These are phyloP conservation scores for Lomographa bimaculata DNA, from an alignment of 2,888 invertebrate genomes.

Conservation along the genomic window DNA sequence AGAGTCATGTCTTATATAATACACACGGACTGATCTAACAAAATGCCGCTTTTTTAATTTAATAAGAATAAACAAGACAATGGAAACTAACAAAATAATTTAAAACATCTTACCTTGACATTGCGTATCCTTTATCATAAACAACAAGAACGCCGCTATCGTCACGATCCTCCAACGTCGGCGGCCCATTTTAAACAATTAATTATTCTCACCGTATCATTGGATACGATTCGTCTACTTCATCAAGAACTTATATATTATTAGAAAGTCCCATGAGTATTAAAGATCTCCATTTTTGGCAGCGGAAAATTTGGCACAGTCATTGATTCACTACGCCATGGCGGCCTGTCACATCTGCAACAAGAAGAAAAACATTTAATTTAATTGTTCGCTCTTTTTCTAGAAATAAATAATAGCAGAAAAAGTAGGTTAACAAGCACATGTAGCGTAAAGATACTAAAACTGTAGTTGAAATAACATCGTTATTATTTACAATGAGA, in stretches of 20 bases:
- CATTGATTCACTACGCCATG: constrained; percentile 55
- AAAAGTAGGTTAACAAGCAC: constrained; percentile 38
- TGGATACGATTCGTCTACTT: constrained; percentile 44
- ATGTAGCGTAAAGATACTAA: constrained; percentile 31
- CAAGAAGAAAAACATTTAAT: constrained; percentile 40
- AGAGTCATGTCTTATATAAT: too few species aligned
- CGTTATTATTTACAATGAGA: constrained; percentile 19
- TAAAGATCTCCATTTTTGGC: constrained; percentile 53
- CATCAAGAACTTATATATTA: constrained; percentile 44
- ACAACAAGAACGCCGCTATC: constrained; percentile 70
- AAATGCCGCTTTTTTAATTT: too few species aligned
- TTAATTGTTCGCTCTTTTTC: constrained; percentile 4
- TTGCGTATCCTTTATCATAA: constrained; percentile 66
- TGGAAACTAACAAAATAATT: too few species aligned
- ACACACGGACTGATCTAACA: too few species aligned
- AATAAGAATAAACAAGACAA: too few species aligned
- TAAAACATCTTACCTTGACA: constrained; percentile 78
- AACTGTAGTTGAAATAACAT: constrained; percentile 28
- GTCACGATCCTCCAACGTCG: constrained; percentile 75
- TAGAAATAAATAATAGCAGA: constrained; percentile 18
- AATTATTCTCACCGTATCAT: constrained; percentile 71
- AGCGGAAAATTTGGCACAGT: constrained; percentile 45
- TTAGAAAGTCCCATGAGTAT: constrained; percentile 44
- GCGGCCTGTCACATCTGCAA: constrained; percentile 69
- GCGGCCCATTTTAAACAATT: constrained; percentile 64